Evolutionary conservation across 2,888 invertebrate species (phyloP), one percentile per base, ranked within the genome.

Genomic region (Noctua comes): DNA sequence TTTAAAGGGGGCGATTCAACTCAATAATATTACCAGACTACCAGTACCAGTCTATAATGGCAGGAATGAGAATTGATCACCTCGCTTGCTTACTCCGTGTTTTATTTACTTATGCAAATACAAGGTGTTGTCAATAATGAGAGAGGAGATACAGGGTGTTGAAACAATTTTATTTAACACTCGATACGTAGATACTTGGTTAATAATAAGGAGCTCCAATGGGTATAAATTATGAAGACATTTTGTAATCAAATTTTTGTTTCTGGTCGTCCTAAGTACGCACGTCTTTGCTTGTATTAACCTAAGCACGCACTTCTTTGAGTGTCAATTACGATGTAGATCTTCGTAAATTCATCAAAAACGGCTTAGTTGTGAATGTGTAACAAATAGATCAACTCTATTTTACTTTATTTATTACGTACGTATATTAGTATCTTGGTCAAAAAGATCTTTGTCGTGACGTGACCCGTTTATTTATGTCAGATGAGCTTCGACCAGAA

Each of bases 31-130:
- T 46, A 18, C 1, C 62, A 27, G 48, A 43, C 11, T 46, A 18
- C 1, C 62, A 27, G 62, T 27, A n/a, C n/a, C n/a, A n/a, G n/a
- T n/a, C 24, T 6, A 27, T 24, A 3, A 24, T 3, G 7, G 4
- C 51, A 43, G 18, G 1, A 0, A 1, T 16, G 1, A 51, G n/a
- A 13, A 46, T 46, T 21, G 31, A 64, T 24, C 11, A 18, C 24
- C 24, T 21, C 31, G 4, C 10, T 31, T 43, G 16, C 16, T 7
- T 2, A 21, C 24, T 6, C 7, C 21, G 40, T 73, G 54, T 27
- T 77, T 69, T 54, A 77, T 64, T 77, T 77, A 78, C 78, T 36
- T 69, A 70, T 54, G 70, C 40, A 65, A 78, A 65, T 78, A 65
- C 51, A 4, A 18, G 11, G 2, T 68, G 57, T 68, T 43, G 18